Evolutionary conservation across 2,797 vertebrate species (phyloP).

Genomic region (Acanthurus tractus): DNA sequence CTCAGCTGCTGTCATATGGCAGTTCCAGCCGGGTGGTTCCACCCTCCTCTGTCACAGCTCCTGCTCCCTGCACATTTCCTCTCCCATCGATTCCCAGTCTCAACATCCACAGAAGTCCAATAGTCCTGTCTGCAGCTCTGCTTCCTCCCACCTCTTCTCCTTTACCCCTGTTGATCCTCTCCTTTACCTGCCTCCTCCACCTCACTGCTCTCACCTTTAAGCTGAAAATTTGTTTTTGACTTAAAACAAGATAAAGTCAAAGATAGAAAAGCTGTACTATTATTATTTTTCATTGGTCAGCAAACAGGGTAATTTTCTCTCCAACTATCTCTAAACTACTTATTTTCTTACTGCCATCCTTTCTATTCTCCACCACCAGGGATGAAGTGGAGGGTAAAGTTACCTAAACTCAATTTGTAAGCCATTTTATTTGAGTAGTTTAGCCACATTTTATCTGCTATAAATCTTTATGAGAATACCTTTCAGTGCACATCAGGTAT

Average conservation of each 20-base stretch:
- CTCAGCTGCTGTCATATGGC: constrained; percentile 76
- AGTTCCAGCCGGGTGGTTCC: constrained; percentile 70
- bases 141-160: constrained; percentile 54
- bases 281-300: constrained; percentile 24
- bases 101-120: constrained; percentile 43
- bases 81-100: constrained; percentile 73
- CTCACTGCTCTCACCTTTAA: constrained; percentile 30
- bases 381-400: neutral
- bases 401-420: constrained; percentile 33
- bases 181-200: constrained; percentile 39
- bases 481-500: constrained; percentile 45
- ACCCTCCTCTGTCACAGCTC: constrained; percentile 68
- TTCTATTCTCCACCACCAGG: constrained; percentile 13
- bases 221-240: constrained; percentile 36
- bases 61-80: constrained; percentile 71
- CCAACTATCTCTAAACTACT: neutral
- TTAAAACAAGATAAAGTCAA: constrained; percentile 18
- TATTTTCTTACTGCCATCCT: neutral
- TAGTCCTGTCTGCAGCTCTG: constrained; percentile 61
- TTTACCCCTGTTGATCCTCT: constrained; percentile 51
- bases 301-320: constrained; percentile 14
- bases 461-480: constrained; percentile 62
- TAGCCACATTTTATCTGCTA: constrained; percentile 55
- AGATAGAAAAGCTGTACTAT: constrained; percentile 32
- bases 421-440: constrained; percentile 40